phyloP scores from a whole-genome alignment of 92 coral and sea anemone species.

The Umimayanthus kanabou region DNA sequence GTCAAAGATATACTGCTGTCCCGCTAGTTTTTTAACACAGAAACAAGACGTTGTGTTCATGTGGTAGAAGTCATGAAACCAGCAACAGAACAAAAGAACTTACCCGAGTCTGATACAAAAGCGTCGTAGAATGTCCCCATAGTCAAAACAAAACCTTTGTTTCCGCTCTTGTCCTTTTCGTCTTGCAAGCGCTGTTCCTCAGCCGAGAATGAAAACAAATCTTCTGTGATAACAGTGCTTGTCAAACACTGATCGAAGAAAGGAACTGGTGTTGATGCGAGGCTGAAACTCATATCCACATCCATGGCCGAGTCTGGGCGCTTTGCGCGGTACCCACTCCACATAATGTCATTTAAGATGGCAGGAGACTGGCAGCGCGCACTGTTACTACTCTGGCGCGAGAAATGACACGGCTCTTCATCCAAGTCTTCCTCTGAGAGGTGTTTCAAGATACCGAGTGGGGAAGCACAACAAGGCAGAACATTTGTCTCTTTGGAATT shows the following conservation, averaged over 20 bases:
- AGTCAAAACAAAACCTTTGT: slow-evolving; percentile 24
- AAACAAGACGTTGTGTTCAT: neutral
- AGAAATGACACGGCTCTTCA: slow-evolving; percentile 50
- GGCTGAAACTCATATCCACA: slow-evolving; percentile 62
- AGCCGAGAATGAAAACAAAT: slow-evolving; percentile 58
- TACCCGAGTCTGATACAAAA: slow-evolving; percentile 15
- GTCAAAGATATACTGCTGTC: neutral
- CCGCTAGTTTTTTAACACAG: neutral
- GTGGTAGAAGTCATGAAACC: neutral
- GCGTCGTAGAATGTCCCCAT: neutral
- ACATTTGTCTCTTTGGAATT: neutral
- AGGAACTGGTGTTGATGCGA: slow-evolving; percentile 57
- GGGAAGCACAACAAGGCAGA: neutral
- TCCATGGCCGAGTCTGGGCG: slow-evolving; percentile 87
- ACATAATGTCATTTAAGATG: slow-evolving; percentile 85
- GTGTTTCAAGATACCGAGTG: slow-evolving; percentile 10
- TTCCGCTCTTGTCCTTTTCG: neutral
- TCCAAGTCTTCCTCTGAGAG: slow-evolving; percentile 55
- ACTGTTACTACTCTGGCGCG: slow-evolving; percentile 47
- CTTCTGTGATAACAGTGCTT: slow-evolving; percentile 56
- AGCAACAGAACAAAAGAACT: slow-evolving; percentile 1
- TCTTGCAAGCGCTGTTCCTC: neutral
- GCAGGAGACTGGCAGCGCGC: slow-evolving; percentile 62
- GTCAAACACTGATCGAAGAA: slow-evolving; percentile 58
- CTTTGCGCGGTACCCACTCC: slow-evolving; percentile 73